Base-by-base conservation (phyloP, 92 coral and sea anemone genomes). In the Micromussa lordhowensis region DNA sequence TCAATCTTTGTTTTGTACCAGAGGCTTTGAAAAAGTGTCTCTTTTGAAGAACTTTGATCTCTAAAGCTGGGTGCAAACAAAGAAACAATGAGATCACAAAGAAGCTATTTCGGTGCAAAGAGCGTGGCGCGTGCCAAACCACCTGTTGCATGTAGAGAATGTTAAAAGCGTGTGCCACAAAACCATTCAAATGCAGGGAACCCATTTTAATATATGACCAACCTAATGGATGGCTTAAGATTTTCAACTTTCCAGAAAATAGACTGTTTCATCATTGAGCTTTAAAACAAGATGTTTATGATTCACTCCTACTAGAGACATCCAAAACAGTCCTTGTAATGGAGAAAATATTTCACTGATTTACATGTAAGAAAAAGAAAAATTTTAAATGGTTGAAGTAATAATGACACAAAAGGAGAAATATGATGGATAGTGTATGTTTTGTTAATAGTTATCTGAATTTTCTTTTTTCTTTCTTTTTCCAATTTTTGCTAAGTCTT, bases 81-180 rank as follows among this genome's bases (percentile, higher is more conserved):
- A 89, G 91, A 84, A 38, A 93, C 95, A 93, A 90, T 93, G 68
- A 86, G 68, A 28, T 68, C 80, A 58, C 77, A 81, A 82, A 54
- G 83, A 38, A 82, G 77, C 57, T 77, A 86, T 90, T 86, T 92
- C 69, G 81, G 57, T 74, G 74, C 18, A 22, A 76, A 30, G 85
- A n/a, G 32, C 77, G 51, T 87, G 91, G 93, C 95, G 91, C 92
- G 95, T 92, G 95, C 87, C 91, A 57, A 77, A 49, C 93, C 95
- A 93, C 95, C 95, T 93, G 95, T 93, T 90, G 95, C 89, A 77
- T 78, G 72, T 76, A 63, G 83, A 77, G 76, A 77, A 49, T 29
- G 51, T 53, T 77, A 49, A 64, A 77, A 32, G 70, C 77, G 71
- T 49, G 70, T 84, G 80, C 55, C 88, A 53, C 79, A 83, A 72